Evolutionary conservation across 2,113 vertebrate genomes (phyloP), one percentile per base, ranked within the genome.

Genomic region (Cephalopterus ornatus): DNA sequence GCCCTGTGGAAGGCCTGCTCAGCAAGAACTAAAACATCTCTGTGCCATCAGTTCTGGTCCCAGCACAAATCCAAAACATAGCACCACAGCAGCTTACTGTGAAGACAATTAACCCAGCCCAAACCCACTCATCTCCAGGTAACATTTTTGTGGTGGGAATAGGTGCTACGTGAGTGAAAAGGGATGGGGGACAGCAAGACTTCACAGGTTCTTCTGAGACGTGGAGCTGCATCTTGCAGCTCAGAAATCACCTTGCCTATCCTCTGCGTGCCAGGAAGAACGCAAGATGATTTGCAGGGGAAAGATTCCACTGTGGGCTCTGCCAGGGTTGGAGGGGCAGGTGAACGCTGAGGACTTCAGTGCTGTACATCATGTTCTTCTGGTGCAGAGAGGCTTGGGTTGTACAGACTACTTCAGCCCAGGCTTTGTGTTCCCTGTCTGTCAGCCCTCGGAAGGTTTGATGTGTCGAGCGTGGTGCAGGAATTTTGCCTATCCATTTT

Each of bases 11-110:
- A 76, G n/a, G 13, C 5, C 27, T 23, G 47, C 63, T 59, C 42
- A 79, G 63, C 33, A 50, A 4, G 3, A 49, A 12, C 1, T 1
- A 16, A 46, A 83, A 15, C 14, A 52, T 33, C 27, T 16, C 8
- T 8, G 37, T n/a, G 4, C 47, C 47, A 33, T 12, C 66, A 47
- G 8, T 7, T 11, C 22, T 52, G 18, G 27, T 81, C 68, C 28
- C 59, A 88, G 4, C 55, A 61, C 37, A 85, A 83, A 52, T 39
- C 24, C 0, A 1, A 62, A 21, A 17, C 17, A 22, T 0, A 70
- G 61, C 37, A 32, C 17, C 1, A 0, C 6, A 26, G 1, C 2
- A 66, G 23, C 23, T 56, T 56, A 13, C 65, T 65, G 0, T 6
- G 50, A 78, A 79, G 32, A 62, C 58, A 86, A 62, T 33, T 16